phyloP scores from a whole-genome alignment of 2,113 vertebrate species.

The Myiagra hebetior region DNA sequence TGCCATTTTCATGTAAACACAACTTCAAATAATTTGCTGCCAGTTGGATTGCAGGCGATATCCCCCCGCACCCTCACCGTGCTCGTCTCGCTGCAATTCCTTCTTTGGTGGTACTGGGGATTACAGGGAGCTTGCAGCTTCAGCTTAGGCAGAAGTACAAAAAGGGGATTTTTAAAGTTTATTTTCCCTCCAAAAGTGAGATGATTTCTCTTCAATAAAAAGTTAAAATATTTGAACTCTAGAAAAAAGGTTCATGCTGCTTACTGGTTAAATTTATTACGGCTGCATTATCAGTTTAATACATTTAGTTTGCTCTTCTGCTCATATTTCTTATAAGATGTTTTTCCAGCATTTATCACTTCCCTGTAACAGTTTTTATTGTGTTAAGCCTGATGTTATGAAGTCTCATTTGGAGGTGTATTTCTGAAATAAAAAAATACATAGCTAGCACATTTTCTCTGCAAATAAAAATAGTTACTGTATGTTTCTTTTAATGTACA shows the following conservation, averaged over 20 bases:
- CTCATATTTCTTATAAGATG: neutral
- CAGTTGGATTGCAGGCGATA: constrained; percentile 56
- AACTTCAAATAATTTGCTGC: constrained; percentile 61
- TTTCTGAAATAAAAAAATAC: neutral
- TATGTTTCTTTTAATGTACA: neutral
- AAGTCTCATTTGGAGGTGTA: neutral
- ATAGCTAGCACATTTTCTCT: neutral
- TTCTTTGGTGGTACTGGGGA: constrained; percentile 70
- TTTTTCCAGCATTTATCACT: neutral
- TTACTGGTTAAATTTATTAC: neutral
- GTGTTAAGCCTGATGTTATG: neutral
- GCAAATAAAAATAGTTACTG: neutral
- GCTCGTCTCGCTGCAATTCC: constrained; percentile 35
- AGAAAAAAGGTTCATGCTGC: constrained; percentile 21
- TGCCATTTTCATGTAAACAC: constrained; percentile 46
- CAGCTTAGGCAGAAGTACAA: constrained; percentile 10
- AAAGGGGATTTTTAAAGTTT: constrained; percentile 32
- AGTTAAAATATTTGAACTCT: constrained; percentile 33
- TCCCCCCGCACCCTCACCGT: neutral
- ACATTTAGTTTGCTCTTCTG: neutral
- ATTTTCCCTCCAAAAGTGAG: neutral
- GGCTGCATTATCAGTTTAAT: neutral
- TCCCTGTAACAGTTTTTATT: neutral
- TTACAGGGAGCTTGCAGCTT: constrained; percentile 24
- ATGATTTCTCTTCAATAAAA: neutral